Percentiles rank a stretch among this genome's conserved stretches.
These are phyloP conservation scores for Dicentrarchus labrax DNA, from an alignment of 2,113 vertebrate species.

Conservation along the genomic window DNA sequence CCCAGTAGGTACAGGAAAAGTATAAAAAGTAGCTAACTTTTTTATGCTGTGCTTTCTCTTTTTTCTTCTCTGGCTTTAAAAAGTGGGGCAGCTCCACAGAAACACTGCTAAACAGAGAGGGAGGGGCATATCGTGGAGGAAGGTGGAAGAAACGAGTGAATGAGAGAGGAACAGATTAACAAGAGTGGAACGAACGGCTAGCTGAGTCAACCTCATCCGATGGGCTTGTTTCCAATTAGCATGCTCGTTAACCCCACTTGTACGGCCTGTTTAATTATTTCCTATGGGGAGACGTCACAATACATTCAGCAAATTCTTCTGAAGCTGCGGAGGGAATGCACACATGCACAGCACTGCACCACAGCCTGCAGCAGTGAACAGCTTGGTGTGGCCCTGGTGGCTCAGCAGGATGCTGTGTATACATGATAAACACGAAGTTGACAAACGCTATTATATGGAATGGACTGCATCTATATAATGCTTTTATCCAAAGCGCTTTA, in stretches of 20 bases:
- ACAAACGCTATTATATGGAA: not conserved
- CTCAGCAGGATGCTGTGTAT: slow-evolving; percentile 1
- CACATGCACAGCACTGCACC: not conserved
- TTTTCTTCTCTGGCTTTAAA: slow-evolving; percentile 14
- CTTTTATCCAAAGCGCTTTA: not conserved
- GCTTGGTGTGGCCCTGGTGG: not conserved
- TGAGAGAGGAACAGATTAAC: slow-evolving; percentile 14
- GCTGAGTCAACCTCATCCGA: slow-evolving; percentile 12
- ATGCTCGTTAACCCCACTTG: slow-evolving; percentile 32
- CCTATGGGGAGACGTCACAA: not conserved
- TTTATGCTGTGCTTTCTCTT: slow-evolving; percentile 2
- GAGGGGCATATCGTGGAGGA: not conserved
- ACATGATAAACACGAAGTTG: not conserved
- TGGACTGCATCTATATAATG: not conserved
- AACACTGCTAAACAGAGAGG: slow-evolving; percentile 22
- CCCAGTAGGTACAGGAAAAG: not conserved
- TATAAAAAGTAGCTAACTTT: slow-evolving; percentile 20
- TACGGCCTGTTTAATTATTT: slow-evolving; percentile 8
- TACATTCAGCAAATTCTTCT: not conserved
- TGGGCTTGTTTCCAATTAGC: slow-evolving; percentile 42
- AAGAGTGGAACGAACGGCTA: not conserved
- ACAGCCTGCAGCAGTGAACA: slow-evolving; percentile 22
- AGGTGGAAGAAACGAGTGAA: not conserved
- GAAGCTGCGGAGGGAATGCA: not conserved
- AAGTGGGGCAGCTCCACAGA: slow-evolving; percentile 44